Evolutionary conservation across 2,888 invertebrate species (phyloP), one percentile per base, ranked within the genome.

Genomic region (Limnephilus lunatus): DNA sequence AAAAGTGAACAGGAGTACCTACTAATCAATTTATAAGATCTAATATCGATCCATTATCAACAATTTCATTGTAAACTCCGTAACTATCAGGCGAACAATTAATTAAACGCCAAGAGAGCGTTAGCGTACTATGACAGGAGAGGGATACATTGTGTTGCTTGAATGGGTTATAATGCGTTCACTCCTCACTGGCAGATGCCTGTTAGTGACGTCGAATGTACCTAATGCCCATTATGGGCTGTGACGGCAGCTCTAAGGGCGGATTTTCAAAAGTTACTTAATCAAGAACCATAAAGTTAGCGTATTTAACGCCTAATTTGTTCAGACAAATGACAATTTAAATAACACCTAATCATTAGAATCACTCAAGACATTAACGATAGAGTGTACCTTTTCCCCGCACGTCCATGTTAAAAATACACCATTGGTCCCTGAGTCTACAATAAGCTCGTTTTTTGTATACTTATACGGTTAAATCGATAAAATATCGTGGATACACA

Each of bases 71-170:
- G 68, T 25, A 68, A 68, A 5, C 68, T 39, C 39, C 4, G 35
- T 82, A 15, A 82, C 35, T 39, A 39, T 53, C 53, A n/a, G 15
- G 86, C 30, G 86, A 87, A 87, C 44, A 87, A 91, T 91, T 91
- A 90, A 91, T 91, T 91, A 91, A 39, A 68, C 30, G 90, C 86
- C 81, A 86, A 80, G 91, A 48, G 32, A 90, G 85, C 32, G 39
- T 68, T 68, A 39, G 81, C 85, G 39, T 39, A 86, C 31, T 90
- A 68, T 83, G 30, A 53, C 90, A 48, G 25, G 30, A 31, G 44
- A 44, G 39, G 48, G 19, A 31, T 87, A 87, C 86, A 87, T 30
- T 53, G 86, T 87, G 48, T 86, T 48, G 48, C 30, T 87, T 87
- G 86, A 44, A 44, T 44, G 86, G 81, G 39, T 9, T 35, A 86